phyloP scores from a whole-genome alignment of 2,888 invertebrate genomes.

The Anaspis maculata region DNA sequence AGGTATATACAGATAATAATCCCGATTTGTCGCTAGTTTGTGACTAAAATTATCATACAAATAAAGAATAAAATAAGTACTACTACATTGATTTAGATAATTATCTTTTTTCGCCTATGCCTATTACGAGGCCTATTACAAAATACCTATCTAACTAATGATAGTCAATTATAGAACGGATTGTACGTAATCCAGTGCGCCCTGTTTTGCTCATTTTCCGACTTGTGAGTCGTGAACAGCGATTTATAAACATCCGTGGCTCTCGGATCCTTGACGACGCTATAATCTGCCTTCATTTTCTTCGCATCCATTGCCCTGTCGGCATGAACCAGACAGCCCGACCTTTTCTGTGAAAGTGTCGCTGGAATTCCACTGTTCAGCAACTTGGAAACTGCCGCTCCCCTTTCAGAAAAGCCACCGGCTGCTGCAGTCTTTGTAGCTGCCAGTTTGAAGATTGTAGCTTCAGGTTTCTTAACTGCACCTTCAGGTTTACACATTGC shows the following conservation, averaged over 20 bases:
- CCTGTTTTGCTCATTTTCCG: conserved; percentile 75
- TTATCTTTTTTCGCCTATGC: too few relatives aligned
- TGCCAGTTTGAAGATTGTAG: too few relatives aligned
- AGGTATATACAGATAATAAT: too few relatives aligned
- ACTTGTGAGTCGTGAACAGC: conserved; percentile 83
- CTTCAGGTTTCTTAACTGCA: not conserved
- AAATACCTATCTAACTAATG: too few relatives aligned
- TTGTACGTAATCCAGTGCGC: conserved; percentile 99
- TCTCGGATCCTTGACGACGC: conserved; percentile 84
- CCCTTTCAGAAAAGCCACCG: not conserved
- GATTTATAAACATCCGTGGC: conserved; percentile 90
- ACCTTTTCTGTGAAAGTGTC: conserved; percentile 15
- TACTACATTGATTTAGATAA: too few relatives aligned
- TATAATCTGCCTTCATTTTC: conserved; percentile 71
- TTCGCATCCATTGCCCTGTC: conserved; percentile 58
- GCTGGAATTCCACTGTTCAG: not conserved
- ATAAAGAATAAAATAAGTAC: too few relatives aligned
- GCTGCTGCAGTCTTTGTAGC: too few relatives aligned
- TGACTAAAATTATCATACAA: too few relatives aligned
- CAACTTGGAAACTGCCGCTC: not conserved
- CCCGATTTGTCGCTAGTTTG: too few relatives aligned
- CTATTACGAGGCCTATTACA: too few relatives aligned
- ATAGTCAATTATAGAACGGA: conserved; percentile 69
- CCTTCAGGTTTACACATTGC: conserved; percentile 8
- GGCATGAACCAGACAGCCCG: conserved; percentile 17